phyloP scores from a whole-genome alignment of 1,140 invertebrate species.

The Papilio aristodemus region DNA sequence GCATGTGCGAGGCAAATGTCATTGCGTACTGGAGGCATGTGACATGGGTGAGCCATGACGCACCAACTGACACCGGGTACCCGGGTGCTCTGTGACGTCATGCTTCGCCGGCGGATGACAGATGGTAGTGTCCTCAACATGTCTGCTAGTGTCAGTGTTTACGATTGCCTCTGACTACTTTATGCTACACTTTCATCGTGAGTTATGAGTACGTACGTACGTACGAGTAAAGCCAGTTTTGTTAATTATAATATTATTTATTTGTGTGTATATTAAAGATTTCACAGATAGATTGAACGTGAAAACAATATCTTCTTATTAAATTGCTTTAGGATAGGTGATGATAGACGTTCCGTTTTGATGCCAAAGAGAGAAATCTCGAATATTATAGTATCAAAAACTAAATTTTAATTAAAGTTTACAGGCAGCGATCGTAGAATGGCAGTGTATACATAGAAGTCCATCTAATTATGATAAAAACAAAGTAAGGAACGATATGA shows the following conservation, averaged over 20 bases:
- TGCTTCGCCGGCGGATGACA: conserved; percentile 56
- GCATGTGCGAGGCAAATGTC: conserved; percentile 49
- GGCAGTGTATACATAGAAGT: too few species aligned
- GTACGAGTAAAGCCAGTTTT: background rate
- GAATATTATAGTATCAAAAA: too few species aligned
- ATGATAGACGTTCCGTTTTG: background rate
- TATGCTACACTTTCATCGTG: conserved; percentile 8
- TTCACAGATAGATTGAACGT: too few species aligned
- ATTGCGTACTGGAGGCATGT: conserved; percentile 36
- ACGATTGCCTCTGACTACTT: background rate
- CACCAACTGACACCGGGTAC: conserved; percentile 47
- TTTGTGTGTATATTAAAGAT: background rate
- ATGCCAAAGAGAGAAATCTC: too few species aligned
- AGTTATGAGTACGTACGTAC: background rate
- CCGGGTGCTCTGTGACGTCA: conserved; percentile 56
- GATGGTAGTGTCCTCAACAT: conserved; percentile 42
- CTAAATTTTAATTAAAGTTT: too few species aligned
- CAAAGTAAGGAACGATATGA: too few species aligned
- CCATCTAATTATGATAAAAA: too few species aligned
- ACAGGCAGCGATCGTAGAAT: too few species aligned
- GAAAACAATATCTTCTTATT: background rate
- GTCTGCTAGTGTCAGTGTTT: conserved; percentile 8
- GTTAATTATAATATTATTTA: background rate
- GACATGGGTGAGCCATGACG: conserved; percentile 51
- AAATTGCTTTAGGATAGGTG: background rate